A percentile compares a stretch with the other conserved stretches of the same genome.
Conservation (phyloP, 1,140 invertebrate species). For the Oreohelix idahoensis region DNA sequence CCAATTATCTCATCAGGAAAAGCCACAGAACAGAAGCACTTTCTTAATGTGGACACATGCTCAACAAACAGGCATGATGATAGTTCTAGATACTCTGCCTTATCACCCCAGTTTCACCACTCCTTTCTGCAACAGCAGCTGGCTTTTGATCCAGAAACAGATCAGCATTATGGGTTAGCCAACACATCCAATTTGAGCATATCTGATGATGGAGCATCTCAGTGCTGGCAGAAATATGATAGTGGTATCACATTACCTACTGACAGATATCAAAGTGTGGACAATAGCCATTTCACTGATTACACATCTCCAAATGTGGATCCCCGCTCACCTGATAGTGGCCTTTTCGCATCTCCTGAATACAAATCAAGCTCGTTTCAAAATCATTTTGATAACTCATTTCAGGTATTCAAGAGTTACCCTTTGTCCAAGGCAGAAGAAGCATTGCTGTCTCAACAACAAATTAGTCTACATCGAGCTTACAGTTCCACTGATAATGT, state of each 20-base stretch:
- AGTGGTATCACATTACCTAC: not conserved
- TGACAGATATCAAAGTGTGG: not conserved
- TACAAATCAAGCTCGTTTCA: not conserved
- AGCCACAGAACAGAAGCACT: not conserved
- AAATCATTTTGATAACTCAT: not conserved
- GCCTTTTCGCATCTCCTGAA: not conserved
- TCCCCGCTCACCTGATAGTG: not conserved
- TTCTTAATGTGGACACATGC: not conserved
- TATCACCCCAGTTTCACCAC: not conserved
- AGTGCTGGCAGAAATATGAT: not conserved
- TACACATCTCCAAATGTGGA: not conserved
- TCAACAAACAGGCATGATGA: not conserved
- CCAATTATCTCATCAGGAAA: constrained; percentile 1
- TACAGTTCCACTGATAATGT: constrained; percentile 28
- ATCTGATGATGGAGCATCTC: not conserved
- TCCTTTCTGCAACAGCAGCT: not conserved
- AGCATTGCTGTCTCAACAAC: not conserved
- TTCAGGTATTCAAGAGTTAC: not conserved
- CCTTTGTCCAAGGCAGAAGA: not conserved
- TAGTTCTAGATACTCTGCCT: not conserved
- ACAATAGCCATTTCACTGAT: not conserved
- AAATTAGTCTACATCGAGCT: not conserved
- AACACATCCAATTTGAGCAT: not conserved
- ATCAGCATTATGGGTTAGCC: not conserved
- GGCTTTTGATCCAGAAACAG: not conserved